These are phyloP conservation scores for Trichonephila clavata DNA, from an alignment of 1,140 invertebrate species.

Conservation along the genomic window DNA sequence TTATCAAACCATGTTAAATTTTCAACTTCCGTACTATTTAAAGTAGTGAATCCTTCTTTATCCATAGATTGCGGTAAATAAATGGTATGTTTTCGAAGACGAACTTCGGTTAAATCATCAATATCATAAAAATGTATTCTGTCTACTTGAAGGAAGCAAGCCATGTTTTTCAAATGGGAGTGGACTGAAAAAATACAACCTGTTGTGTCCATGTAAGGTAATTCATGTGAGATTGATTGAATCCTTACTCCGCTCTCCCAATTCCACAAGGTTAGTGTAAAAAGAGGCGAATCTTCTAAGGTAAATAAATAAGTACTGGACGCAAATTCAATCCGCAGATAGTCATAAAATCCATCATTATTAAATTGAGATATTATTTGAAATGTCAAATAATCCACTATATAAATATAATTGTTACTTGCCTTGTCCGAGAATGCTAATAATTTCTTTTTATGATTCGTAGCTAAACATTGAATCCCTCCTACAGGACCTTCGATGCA, in stretches of 20 bases:
- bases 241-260: not conserved
- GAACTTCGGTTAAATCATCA: not conserved
- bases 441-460: not conserved
- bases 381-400: not conserved
- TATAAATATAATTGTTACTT: not conserved
- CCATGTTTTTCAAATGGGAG: not conserved
- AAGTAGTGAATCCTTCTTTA: not conserved
- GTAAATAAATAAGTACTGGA: conserved; percentile 2
- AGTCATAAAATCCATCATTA: not conserved
- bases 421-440: conserved; percentile 19
- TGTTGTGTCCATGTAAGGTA: not conserved
- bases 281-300: not conserved
- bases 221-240: not conserved
- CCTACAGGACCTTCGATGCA: not conserved
- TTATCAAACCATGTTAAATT: conserved; percentile 35
- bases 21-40: not conserved
- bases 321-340: not conserved
- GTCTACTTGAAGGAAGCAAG: conserved; percentile 11
- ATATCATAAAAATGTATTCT: conserved; percentile 49
- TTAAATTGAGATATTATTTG: not conserved
- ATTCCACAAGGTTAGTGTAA: conserved; percentile 26
- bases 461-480: conserved; percentile 27
- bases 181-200: not conserved
- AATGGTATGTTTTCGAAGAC: not conserved
- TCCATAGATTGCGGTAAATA: conserved; percentile 30